These are phyloP conservation scores for Diabrotica undecimpunctata DNA, from an alignment of 1,140 invertebrate species.

Conservation along the genomic window DNA sequence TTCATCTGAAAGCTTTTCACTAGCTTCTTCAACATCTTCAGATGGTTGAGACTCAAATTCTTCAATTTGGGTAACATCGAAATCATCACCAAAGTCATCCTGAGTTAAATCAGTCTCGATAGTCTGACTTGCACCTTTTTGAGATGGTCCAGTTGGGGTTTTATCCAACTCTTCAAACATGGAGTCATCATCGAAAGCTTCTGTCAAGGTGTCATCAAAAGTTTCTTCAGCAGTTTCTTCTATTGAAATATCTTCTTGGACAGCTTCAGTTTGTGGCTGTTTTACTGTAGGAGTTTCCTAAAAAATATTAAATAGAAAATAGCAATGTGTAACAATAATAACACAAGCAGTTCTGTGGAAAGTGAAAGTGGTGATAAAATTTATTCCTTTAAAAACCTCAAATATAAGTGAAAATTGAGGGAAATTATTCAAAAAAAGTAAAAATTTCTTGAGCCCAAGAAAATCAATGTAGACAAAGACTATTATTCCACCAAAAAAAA, in stretches of 20 bases:
- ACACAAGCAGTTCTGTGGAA: too few species aligned
- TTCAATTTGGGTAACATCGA: slow-evolving; percentile 37
- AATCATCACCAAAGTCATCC: slow-evolving; percentile 41
- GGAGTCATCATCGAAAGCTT: neutral
- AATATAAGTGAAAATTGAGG: too few species aligned
- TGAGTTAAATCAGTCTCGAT: slow-evolving; percentile 21
- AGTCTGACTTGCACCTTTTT: slow-evolving; percentile 16
- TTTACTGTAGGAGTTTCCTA: too few species aligned
- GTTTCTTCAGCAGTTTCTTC: slow-evolving; percentile 12
- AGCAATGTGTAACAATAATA: too few species aligned
- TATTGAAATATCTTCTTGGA: slow-evolving; percentile 23
- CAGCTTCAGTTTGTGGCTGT: slow-evolving; percentile 1
- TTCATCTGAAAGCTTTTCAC: slow-evolving; percentile 34
- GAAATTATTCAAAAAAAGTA: too few species aligned
- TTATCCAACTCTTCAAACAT: neutral
- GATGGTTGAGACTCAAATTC: slow-evolving; percentile 27
- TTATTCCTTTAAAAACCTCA: too few species aligned
- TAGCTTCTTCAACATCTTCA: slow-evolving; percentile 15
- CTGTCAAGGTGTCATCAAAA: slow-evolving; percentile 1
- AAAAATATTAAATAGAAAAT: too few species aligned
- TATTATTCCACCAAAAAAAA: too few species aligned
- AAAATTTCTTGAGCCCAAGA: too few species aligned
- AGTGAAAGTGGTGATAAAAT: too few species aligned
- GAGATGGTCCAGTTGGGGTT: slow-evolving; percentile 12
- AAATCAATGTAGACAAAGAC: too few species aligned